These are phyloP conservation scores for Turdus rufiventris DNA, from an alignment of 2,113 vertebrate genomes.

Conservation along the genomic window DNA sequence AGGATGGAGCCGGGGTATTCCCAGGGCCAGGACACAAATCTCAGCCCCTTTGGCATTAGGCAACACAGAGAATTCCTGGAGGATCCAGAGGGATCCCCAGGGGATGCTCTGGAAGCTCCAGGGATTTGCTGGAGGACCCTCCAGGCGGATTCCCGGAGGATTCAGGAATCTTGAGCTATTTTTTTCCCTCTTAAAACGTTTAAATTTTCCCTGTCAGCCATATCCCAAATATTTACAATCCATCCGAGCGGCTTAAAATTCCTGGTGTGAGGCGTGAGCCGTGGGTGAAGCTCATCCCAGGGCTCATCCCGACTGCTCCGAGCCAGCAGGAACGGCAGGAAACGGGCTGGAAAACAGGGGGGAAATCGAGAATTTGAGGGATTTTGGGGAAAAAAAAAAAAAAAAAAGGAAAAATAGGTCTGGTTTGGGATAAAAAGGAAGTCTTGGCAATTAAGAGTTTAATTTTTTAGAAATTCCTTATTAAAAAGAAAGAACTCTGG, in stretches of 20 bases:
- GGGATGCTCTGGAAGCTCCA: neutral
- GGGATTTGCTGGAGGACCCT: neutral
- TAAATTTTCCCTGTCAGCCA: neutral
- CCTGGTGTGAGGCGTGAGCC: neutral
- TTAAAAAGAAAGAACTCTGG: neutral
- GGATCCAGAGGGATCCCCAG: neutral
- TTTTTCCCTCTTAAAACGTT: neutral
- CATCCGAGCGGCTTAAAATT: neutral
- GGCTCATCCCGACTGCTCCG: neutral
- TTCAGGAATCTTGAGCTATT: neutral
- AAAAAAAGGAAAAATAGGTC: neutral
- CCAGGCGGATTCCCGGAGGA: neutral
- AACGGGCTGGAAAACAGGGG: neutral
- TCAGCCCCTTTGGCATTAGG: too few relatives aligned
- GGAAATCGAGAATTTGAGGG: neutral
- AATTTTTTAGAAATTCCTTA: neutral
- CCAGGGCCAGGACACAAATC: neutral
- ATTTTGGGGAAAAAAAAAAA: neutral
- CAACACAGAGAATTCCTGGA: neutral
- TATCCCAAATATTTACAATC: neutral
- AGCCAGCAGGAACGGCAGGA: neutral
- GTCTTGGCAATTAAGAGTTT: neutral
- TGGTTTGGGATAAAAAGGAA: neutral
- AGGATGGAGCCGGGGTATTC: fast-evolving
- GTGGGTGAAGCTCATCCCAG: neutral